phyloP scores from a whole-genome alignment of 2,888 invertebrate genomes.

The Antheraea yamamai region DNA sequence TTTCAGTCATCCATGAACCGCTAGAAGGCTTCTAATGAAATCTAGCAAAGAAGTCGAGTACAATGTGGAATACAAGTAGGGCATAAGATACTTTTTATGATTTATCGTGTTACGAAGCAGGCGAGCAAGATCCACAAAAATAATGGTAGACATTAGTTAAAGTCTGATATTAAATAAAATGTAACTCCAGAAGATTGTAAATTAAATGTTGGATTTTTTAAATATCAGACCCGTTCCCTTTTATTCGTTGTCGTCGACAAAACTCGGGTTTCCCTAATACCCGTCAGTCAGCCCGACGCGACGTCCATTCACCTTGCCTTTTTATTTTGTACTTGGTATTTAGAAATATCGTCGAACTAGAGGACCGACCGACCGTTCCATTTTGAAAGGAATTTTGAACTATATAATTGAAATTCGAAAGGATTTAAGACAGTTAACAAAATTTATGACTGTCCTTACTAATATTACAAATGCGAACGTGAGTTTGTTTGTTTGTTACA shows the following conservation, averaged over 20 bases:
- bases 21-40: neutral
- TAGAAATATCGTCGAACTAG: slow-evolving; percentile 6
- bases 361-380: neutral
- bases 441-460: neutral
- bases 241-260: slow-evolving; percentile 9
- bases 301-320: neutral
- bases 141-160: neutral
- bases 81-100: neutral
- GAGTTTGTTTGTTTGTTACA: too few species aligned
- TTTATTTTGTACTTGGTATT: slow-evolving; percentile 5
- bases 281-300: slow-evolving; percentile 6
- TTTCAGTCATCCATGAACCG: neutral
- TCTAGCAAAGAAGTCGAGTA: neutral
- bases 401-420: neutral
- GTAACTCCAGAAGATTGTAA: neutral
- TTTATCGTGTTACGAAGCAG: neutral
- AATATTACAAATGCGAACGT: too few species aligned
- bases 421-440: neutral
- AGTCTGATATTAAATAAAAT: neutral
- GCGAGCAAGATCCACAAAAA: neutral
- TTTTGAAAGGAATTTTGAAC: slow-evolving; percentile 10
- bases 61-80: neutral
- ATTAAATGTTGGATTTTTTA: slow-evolving; percentile 4
- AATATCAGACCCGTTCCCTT: neutral
- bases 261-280: slow-evolving; percentile 11